Percentiles rank a stretch among this genome's conserved stretches.
Conservation (phyloP, 1,140 invertebrate species). For the Condylostylus longicornis region DNA sequence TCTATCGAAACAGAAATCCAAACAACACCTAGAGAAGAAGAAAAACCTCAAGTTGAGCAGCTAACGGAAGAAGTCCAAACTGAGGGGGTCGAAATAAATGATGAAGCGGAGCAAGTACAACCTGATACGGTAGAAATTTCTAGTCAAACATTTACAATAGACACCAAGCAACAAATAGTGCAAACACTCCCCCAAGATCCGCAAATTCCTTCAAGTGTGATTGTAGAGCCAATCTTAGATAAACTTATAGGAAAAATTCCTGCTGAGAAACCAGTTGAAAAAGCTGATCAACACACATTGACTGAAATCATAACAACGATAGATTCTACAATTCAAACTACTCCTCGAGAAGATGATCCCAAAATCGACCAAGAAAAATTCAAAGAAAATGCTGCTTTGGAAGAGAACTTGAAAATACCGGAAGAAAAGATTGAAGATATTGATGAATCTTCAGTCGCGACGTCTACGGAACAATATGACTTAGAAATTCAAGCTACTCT, state of each 20-base stretch:
- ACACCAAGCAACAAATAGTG: conserved; percentile 33
- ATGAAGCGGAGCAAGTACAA: conserved; percentile 11
- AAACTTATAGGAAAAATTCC: conserved; percentile 31
- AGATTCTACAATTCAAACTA: conserved; percentile 34
- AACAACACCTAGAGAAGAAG: conserved; percentile 18
- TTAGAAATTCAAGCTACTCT: conserved; percentile 44
- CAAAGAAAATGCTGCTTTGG: too few relatives aligned
- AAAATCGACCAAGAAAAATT: conserved; percentile 9
- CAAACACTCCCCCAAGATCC: conserved; percentile 37
- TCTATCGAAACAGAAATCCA: conserved; percentile 25
- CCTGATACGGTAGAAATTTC: conserved; percentile 36
- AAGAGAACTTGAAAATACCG: too few relatives aligned
- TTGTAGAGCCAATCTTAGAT: conserved; percentile 20
- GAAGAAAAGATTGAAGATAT: conserved; percentile 12
- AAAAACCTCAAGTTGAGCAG: conserved; percentile 4
- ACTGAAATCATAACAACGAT: conserved; percentile 17
- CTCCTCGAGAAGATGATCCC: conserved; percentile 26
- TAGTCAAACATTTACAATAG: conserved; percentile 39
- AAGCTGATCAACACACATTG: conserved; percentile 8
- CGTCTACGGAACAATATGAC: conserved; percentile 43
- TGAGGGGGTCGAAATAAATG: conserved; percentile 10
- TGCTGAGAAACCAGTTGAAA: conserved; percentile 10
- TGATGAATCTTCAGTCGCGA: conserved; percentile 16
- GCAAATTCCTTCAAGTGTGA: conserved; percentile 14
- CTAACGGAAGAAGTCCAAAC: conserved; percentile 24